Evolutionary conservation across 2,888 invertebrate genomes (phyloP).

Genomic region (Erynnis tages): DNA sequence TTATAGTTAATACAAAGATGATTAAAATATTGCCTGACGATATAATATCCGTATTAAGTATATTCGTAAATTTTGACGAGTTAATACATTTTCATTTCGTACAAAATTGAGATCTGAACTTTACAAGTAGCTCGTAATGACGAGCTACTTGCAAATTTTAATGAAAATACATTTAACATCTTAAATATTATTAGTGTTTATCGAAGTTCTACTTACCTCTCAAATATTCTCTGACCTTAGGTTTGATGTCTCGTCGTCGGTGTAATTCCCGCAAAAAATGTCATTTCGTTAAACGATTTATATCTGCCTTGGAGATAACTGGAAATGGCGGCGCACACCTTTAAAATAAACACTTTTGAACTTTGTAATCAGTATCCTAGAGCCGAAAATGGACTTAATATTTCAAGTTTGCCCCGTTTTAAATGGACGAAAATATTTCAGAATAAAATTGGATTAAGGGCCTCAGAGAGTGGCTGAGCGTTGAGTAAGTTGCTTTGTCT

Average conservation of each 20-base stretch:
- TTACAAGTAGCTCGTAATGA: no score
- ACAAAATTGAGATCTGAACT: no score
- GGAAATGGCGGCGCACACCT: slow-evolving; percentile 4
- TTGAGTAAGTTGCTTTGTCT: slow-evolving; percentile 7
- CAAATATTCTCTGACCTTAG: no score
- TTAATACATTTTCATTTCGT: no score
- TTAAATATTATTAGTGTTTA: no score
- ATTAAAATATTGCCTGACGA: no score
- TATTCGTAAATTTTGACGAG: no score
- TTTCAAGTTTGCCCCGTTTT: background rate
- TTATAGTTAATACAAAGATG: no score
- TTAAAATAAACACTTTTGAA: slow-evolving; percentile 18
- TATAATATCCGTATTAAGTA: no score
- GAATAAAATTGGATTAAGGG: slow-evolving; percentile 12
- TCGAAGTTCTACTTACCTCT: no score
- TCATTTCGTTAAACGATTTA: slow-evolving; percentile 29
- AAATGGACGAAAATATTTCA: slow-evolving; percentile 14
- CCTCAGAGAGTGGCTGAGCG: background rate
- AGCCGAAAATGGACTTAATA: slow-evolving; percentile 10
- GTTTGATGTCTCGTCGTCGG: background rate
- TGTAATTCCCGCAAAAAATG: slow-evolving; percentile 25
- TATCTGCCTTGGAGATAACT: background rate
- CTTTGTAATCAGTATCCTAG: slow-evolving; percentile 10
- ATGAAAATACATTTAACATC: no score
- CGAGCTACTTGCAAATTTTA: no score